Evolutionary conservation across 2,888 invertebrate species (phyloP).

Genomic region (Pandemis heparana): DNA sequence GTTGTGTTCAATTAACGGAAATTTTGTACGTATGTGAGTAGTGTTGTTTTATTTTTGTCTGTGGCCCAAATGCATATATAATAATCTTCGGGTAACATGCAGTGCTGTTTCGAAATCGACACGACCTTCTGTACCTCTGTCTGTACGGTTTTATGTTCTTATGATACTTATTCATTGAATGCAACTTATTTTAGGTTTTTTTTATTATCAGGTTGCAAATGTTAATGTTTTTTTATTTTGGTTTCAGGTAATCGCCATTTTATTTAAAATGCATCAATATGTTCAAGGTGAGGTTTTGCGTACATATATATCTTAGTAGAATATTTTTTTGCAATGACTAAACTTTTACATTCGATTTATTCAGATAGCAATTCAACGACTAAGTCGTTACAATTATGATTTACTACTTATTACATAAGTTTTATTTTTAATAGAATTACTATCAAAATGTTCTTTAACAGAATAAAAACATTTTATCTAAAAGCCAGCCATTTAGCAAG

Average conservation of each 20-base stretch:
- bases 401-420: too few relatives aligned
- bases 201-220: constrained; percentile 39
- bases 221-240: constrained; percentile 51
- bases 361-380: constrained; percentile 27
- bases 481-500: too few relatives aligned
- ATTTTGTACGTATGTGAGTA: constrained; percentile 32
- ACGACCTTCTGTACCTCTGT: constrained; percentile 67
- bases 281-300: constrained; percentile 69
- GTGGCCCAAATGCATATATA: constrained; percentile 76
- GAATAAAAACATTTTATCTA: too few relatives aligned
- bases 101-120: constrained; percentile 69
- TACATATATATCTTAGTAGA: constrained; percentile 27
- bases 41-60: constrained; percentile 58
- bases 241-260: constrained; percentile 73
- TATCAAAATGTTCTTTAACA: too few relatives aligned
- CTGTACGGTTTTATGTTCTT: constrained; percentile 57
- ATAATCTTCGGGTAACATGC: constrained; percentile 66
- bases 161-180: constrained; percentile 59
- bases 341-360: constrained; percentile 35
- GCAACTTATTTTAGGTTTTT: constrained; percentile 12
- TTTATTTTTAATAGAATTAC: too few relatives aligned
- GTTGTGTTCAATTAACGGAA: constrained; percentile 38
- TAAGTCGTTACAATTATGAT: too few relatives aligned
- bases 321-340: constrained; percentile 35
- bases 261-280: constrained; percentile 54